Evolutionary conservation across 2,797 vertebrate species (phyloP).

Genomic region (Telmatherina bonti): DNA sequence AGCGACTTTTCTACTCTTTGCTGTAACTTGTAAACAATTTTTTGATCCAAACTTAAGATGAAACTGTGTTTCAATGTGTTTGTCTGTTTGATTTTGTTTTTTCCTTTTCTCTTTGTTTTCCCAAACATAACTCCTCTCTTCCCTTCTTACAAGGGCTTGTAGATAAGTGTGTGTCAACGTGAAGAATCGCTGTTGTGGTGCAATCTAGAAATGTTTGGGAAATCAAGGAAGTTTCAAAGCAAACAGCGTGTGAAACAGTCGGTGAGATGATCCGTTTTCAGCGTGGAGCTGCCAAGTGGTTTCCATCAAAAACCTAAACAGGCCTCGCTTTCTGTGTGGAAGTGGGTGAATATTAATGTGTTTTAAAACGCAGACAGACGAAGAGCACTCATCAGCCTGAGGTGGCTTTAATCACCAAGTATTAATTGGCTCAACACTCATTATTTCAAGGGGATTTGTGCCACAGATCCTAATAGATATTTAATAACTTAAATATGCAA

Average conservation of each 20-base stretch:
- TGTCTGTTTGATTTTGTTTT: conserved; percentile 2
- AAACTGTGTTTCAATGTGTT: conserved; percentile 63
- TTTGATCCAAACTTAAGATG: conserved; percentile 52
- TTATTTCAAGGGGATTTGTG: conserved; percentile 32
- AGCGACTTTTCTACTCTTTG: conserved; percentile 71
- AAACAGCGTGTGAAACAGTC: conserved; percentile 66
- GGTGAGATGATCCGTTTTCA: conserved; percentile 79
- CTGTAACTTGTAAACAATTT: conserved; percentile 61
- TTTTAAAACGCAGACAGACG: conserved; percentile 7
- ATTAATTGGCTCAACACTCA: conserved; percentile 9
- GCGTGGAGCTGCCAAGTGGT: conserved; percentile 54
- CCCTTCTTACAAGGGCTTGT: conserved; percentile 72
- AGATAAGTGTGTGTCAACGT: conserved; percentile 56
- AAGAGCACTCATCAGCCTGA: too few relatives aligned
- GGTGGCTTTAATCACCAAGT: conserved; percentile 31
- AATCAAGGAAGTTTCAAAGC: conserved; percentile 70
- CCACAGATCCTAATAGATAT: conserved; percentile 55
- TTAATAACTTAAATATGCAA: conserved; percentile 69
- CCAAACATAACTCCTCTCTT: conserved; percentile 67
- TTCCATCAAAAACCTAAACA: conserved; percentile 34
- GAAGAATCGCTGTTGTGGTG: conserved; percentile 60
- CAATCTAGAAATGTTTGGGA: conserved; percentile 75
- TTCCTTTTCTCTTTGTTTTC: conserved; percentile 68
- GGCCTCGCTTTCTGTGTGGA: conserved; percentile 22
- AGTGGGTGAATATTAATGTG: conserved; percentile 29